Evolutionary conservation across 2,113 vertebrate species (phyloP).

Genomic region (Rousettus leschenaultii): DNA sequence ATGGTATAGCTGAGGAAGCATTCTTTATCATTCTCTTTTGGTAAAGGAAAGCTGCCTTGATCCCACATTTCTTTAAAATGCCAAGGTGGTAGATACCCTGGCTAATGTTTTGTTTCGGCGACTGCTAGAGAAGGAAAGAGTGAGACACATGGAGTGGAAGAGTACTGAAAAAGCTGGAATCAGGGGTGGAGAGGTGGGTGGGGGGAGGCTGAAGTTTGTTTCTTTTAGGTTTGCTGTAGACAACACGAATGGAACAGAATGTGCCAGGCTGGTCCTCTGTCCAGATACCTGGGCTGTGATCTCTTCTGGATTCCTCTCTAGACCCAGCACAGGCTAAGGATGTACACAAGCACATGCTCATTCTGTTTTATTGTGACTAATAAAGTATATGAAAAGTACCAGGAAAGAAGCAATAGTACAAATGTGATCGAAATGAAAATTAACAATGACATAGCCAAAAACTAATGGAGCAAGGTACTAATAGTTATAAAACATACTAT

Average conservation of each 20-base stretch:
- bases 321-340: not conserved
- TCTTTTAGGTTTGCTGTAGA: not conserved
- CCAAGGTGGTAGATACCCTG: not conserved
- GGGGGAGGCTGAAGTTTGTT: no score
- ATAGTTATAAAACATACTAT: not conserved
- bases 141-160: not conserved
- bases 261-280: not conserved
- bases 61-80: not conserved
- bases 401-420: not conserved
- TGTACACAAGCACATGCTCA: not conserved
- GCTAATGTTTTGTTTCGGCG: not conserved
- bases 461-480: not conserved
- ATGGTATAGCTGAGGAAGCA: not conserved
- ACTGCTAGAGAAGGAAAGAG: not conserved
- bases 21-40: not conserved
- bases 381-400: not conserved
- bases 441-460: not conserved
- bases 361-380: not conserved
- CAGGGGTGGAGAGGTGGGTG: not conserved
- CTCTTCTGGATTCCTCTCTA: not conserved
- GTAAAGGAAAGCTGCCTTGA: not conserved
- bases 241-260: not conserved
- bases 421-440: not conserved
- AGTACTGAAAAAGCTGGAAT: not conserved
- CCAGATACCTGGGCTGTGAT: not conserved